Evolutionary conservation across 2,797 vertebrate genomes (phyloP), one percentile per base, ranked within the genome.

Genomic region (Rhinella marina): DNA sequence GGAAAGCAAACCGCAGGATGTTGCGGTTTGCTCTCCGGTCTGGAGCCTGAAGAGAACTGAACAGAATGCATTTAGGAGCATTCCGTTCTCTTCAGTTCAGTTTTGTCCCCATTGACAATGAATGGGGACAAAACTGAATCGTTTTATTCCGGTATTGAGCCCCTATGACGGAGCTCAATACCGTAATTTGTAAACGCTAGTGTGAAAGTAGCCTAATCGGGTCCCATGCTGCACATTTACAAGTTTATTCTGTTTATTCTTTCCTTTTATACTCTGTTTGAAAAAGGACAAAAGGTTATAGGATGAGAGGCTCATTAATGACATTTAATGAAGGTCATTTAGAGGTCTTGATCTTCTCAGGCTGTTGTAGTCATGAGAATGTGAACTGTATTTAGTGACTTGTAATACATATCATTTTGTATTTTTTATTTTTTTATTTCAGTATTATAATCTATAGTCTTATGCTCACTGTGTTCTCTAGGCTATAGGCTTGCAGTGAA

Each of bases 281-380:
- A 59, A 87, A 48, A 87, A 87, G 81, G 81, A 50, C 86, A 77
- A 83, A 78, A 27, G 82, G 68, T 80, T 88, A 70, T 81, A 25
- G 25, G 50, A 86, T 57, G 48, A 57, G 7, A 5, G 29, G 21
- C 78, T 82, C 59, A 82, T 86, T 83, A 64, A 59, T 27, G 56
- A 59, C 78, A 82, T 73, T 73, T 68, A n/a, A 52, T 61, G 19
- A 83, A 70, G 80, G 84, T 82, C 62, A 82, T 86, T 68, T 32
- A 86, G 82, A 78, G 72, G 88, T 78, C 52, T 78, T 70, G 32
- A 68, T 66, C 68, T 81, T 86, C 83, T 78, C 79, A 86, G 56
- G 88, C 57, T 57, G 1, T 70, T 66, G 10, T 29, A 78, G 11
- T n/a, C 48, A 48, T 52, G n/a, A 70, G 23, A 75, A 76, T 56